A percentile compares a stretch with the other conserved stretches of the same genome.
phyloP scores from a whole-genome alignment of 2,113 vertebrate species.

The Lampris incognitus region DNA sequence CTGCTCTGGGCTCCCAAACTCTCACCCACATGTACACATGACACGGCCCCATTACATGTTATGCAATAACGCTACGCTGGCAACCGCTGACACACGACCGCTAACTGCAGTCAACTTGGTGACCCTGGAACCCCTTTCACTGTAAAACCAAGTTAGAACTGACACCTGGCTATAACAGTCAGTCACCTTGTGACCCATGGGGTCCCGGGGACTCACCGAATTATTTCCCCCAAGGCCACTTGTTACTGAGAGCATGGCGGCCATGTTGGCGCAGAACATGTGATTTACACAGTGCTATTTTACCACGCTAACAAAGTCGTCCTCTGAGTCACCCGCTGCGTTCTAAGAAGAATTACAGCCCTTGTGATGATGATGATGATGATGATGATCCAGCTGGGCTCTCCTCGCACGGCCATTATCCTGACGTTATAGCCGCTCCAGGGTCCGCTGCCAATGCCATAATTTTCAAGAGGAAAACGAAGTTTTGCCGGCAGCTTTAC shows the following conservation, averaged over 20 bases:
- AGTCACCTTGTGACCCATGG: constrained; percentile 19
- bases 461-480: constrained; percentile 14
- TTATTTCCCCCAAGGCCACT: not conserved
- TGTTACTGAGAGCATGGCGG: not conserved
- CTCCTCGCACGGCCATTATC: not conserved
- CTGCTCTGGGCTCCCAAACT: too few species aligned
- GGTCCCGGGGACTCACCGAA: not conserved
- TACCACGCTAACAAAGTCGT: not conserved
- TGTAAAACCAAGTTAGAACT: constrained; percentile 21
- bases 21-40: too few species aligned
- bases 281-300: constrained; percentile 20
- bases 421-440: constrained; percentile 14
- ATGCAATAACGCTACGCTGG: constrained; percentile 27
- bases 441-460: constrained; percentile 7
- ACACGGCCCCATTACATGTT: constrained; percentile 6
- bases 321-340: too few species aligned
- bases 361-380: too few species aligned
- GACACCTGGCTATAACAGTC: constrained; percentile 26
- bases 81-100: constrained; percentile 10
- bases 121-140: too few species aligned
- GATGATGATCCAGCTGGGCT: not conserved
- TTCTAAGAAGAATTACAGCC: too few species aligned
- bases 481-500: constrained; percentile 6
- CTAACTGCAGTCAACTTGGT: not conserved
- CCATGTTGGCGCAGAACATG: constrained; percentile 20